These are phyloP conservation scores for Carterocephalus palaemon DNA, from an alignment of 2,888 invertebrate species.

Conservation along the genomic window DNA sequence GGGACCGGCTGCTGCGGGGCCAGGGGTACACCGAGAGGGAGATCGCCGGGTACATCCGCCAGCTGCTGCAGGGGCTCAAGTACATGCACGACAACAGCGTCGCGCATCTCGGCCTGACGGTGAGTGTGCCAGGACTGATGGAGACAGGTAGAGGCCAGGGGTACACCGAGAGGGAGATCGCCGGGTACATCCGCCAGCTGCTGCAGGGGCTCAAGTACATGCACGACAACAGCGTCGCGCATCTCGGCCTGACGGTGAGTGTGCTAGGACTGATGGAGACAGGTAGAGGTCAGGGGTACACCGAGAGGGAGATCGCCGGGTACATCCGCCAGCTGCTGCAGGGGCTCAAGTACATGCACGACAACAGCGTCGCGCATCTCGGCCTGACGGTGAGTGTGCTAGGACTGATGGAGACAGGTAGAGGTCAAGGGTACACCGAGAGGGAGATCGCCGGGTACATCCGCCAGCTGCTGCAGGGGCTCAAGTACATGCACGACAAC, in stretches of 20 bases:
- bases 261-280: no score
- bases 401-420: no score
- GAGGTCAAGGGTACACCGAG: conserved; percentile 87
- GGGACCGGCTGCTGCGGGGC: conserved; percentile 66
- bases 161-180: conserved; percentile 92
- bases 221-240: conserved; percentile 92
- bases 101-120: conserved; percentile 95
- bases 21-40: conserved; percentile 91
- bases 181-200: conserved; percentile 90
- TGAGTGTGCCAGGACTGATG: no score
- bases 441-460: conserved; percentile 91
- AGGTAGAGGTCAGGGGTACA: conserved; percentile 84
- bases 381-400: conserved; percentile 93
- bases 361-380: conserved; percentile 91
- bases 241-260: conserved; percentile 94
- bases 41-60: conserved; percentile 90
- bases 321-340: conserved; percentile 91
- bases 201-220: conserved; percentile 93
- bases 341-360: conserved; percentile 95
- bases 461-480: conserved; percentile 88
- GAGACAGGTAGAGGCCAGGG: conserved; percentile 82
- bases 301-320: conserved; percentile 91
- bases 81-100: conserved; percentile 94
- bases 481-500: conserved; percentile 94
- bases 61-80: conserved; percentile 90